Conservation (phyloP, 2,888 invertebrate genomes). For the Limnephilus auricula region DNA sequence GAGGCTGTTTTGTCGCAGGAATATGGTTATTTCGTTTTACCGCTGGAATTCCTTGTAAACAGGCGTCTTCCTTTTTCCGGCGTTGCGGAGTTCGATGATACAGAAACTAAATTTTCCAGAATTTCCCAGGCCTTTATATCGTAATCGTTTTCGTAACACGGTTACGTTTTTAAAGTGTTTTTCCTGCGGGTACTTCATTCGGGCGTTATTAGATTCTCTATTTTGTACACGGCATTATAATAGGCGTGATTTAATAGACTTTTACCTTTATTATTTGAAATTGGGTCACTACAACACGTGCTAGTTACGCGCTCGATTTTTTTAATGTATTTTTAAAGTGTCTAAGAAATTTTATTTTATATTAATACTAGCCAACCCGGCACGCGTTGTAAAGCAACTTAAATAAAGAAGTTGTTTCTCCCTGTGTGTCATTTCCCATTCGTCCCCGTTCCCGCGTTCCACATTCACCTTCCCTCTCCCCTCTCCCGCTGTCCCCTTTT, state of each 20-base stretch:
- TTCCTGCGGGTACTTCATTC: not conserved
- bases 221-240: not conserved
- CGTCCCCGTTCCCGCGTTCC: too few relatives aligned
- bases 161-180: slow-evolving; percentile 2
- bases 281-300: not conserved
- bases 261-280: not conserved
- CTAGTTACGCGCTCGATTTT: not conserved
- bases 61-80: not conserved
- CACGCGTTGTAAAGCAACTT: too few relatives aligned
- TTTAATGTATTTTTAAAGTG: not conserved
- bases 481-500: too few relatives aligned
- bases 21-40: not conserved
- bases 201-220: not conserved
- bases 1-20: not conserved
- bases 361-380: not conserved
- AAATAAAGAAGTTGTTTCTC: too few relatives aligned
- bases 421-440: too few relatives aligned
- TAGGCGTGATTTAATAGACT: not conserved
- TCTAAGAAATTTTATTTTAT: not conserved
- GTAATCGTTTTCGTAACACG: slow-evolving; percentile 20
- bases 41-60: not conserved
- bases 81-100: slow-evolving; percentile 5
- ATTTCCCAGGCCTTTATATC: slow-evolving; percentile 23
- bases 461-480: too few relatives aligned
- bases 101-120: slow-evolving; percentile 30